phyloP scores from a whole-genome alignment of 2,113 vertebrate species.

The Larimichthys crocea region DNA sequence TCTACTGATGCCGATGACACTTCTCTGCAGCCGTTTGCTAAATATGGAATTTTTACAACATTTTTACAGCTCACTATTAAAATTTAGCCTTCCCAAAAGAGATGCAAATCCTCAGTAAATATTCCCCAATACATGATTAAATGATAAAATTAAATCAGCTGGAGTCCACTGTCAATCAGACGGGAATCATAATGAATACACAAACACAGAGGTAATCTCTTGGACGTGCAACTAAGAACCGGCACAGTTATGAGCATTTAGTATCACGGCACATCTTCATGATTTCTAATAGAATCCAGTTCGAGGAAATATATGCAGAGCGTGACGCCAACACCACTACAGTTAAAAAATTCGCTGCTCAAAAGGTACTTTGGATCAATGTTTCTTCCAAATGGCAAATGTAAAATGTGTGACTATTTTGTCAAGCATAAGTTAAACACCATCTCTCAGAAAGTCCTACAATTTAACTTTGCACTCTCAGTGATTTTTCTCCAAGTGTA shows the following conservation, averaged over 20 bases:
- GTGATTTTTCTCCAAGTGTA: conserved; percentile 36
- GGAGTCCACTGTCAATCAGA: not conserved
- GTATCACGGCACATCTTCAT: not conserved
- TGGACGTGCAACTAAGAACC: not conserved
- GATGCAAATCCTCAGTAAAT: not conserved
- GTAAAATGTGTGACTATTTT: conserved; percentile 30
- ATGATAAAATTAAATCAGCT: not conserved
- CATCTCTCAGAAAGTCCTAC: conserved; percentile 28
- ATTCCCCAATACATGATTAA: not conserved
- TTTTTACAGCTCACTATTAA: not conserved
- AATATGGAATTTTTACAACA: not conserved
- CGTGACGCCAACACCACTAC: conserved; percentile 35
- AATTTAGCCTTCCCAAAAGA: not conserved
- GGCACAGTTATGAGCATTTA: not conserved
- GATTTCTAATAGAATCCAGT: conserved; percentile 14
- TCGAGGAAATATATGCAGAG: conserved; percentile 46
- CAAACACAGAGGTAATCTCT: conserved; percentile 4
- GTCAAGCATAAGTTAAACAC: conserved; percentile 41
- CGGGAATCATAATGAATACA: not conserved
- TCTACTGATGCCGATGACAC: not conserved
- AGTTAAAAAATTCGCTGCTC: conserved; percentile 16
- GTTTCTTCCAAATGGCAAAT: conserved; percentile 43
- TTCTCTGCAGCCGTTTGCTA: not conserved
- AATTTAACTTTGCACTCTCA: conserved; percentile 30
- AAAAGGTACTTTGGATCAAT: conserved; percentile 28